A percentile compares a stretch with the other conserved stretches of the same genome.
Conservation (phyloP, 2,888 invertebrate genomes). For the Strigamia maritima region DNA sequence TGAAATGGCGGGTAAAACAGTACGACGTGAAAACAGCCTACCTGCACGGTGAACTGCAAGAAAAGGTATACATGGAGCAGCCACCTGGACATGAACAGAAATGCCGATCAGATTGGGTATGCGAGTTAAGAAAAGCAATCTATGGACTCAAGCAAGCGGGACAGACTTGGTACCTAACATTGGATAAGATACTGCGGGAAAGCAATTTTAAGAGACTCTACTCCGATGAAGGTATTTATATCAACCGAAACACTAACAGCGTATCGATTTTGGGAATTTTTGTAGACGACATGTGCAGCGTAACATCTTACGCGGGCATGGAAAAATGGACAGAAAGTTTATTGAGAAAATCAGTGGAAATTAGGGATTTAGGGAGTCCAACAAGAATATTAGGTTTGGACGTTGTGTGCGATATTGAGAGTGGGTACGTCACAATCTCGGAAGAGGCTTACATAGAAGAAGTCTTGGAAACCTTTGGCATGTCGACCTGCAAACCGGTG, state of each 20-base stretch:
- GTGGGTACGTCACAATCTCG: too few relatives aligned
- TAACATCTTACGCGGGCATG: background rate
- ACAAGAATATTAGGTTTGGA: background rate
- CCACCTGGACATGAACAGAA: conserved; percentile 36
- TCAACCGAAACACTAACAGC: background rate
- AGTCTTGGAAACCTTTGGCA: too few relatives aligned
- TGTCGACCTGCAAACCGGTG: background rate
- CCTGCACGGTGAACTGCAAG: conserved; percentile 39
- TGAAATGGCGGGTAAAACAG: conserved; percentile 2
- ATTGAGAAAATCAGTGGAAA: background rate
- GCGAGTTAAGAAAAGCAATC: background rate
- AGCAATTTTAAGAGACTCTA: background rate
- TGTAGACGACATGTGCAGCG: background rate
- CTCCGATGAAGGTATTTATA: background rate
- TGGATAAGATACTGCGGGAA: background rate
- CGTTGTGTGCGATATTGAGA: background rate
- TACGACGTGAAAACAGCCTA: conserved; percentile 39
- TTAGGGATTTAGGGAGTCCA: background rate
- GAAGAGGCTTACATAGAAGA: too few relatives aligned
- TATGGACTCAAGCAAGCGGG: background rate
- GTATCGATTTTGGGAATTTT: background rate
- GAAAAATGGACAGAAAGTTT: background rate
- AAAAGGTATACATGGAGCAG: conserved; percentile 41
- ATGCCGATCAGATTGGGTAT: background rate
- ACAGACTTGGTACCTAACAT: background rate